phyloP scores from a whole-genome alignment of 2,888 invertebrate genomes.

The Drosophila colorata region DNA sequence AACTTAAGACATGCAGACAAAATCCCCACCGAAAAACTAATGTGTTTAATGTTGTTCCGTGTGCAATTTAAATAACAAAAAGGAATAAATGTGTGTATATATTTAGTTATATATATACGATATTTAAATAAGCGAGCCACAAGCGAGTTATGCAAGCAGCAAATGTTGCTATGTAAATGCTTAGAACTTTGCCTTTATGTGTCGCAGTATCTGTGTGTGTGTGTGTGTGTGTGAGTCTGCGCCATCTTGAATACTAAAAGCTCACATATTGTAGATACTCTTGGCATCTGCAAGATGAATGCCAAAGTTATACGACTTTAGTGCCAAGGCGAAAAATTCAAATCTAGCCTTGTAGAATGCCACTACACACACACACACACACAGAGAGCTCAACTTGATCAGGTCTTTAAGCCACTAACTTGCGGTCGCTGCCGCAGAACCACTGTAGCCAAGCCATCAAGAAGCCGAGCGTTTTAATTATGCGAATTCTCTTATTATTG shows the following conservation, averaged over 20 bases:
- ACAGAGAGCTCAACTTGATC: constrained; percentile 48
- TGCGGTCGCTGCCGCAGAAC: constrained; percentile 60
- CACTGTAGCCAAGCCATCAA: constrained; percentile 40
- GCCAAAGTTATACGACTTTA: constrained; percentile 79
- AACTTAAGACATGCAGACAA: constrained; percentile 24
- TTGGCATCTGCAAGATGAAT: constrained; percentile 71
- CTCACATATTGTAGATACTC: constrained; percentile 36
- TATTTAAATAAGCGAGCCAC: constrained; percentile 48
- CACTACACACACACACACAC: constrained; percentile 34
- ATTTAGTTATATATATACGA: background rate
- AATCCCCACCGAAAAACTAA: constrained; percentile 14
- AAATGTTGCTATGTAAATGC: constrained; percentile 46
- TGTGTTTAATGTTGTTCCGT: constrained; percentile 65
- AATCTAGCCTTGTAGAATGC: constrained; percentile 70
- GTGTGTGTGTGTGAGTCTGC: constrained; percentile 21
- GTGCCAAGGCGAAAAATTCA: constrained; percentile 78
- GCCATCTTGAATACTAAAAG: constrained; percentile 53
- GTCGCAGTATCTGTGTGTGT: constrained; percentile 2
- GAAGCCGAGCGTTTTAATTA: constrained; percentile 60
- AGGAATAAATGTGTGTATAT: constrained; percentile 16
- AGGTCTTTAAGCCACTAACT: constrained; percentile 72
- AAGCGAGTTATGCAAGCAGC: constrained; percentile 36
- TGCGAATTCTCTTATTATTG: constrained; percentile 46
- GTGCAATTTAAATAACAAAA: constrained; percentile 80
- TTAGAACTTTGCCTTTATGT: constrained; percentile 58